These are phyloP conservation scores for Otis tarda DNA, from an alignment of 2,113 vertebrate species.

Conservation along the genomic window DNA sequence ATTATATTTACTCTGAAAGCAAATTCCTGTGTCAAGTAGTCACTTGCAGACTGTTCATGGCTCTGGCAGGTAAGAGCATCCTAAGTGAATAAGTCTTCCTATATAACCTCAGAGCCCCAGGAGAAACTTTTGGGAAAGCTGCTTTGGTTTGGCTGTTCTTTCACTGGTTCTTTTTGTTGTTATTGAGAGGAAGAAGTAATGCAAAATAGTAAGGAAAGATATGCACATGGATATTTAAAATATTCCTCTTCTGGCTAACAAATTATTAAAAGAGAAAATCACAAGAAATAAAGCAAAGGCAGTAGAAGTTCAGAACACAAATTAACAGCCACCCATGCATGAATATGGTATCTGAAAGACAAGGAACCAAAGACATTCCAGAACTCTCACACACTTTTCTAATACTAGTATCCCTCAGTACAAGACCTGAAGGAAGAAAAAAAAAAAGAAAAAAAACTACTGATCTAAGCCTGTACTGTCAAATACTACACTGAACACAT, in stretches of 20 bases:
- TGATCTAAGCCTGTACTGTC: not conserved
- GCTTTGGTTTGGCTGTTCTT: not conserved
- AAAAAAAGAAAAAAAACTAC: too few relatives aligned
- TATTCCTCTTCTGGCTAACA: not conserved
- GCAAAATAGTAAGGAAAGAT: not conserved
- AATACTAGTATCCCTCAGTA: not conserved
- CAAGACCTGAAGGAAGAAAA: not conserved
- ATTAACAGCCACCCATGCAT: not conserved
- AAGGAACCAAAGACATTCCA: not conserved
- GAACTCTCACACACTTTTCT: not conserved
- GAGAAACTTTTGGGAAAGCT: not conserved
- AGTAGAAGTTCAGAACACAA: not conserved
- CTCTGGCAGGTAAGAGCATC: not conserved
- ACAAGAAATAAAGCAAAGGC: not conserved
- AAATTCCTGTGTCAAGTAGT: not conserved
- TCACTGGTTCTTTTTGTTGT: not conserved
- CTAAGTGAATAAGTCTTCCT: not conserved
- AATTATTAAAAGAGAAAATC: not conserved
- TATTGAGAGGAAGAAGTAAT: not conserved
- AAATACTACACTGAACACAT: not conserved
- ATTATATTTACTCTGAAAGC: not conserved
- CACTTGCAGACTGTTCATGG: not conserved
- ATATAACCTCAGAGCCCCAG: not conserved
- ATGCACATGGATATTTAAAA: not conserved
- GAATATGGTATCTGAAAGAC: not conserved